Evolutionary conservation across 2,797 vertebrate species (phyloP), one percentile per base, ranked within the genome.

Genomic region (Cynodonichthys magdalenae): DNA sequence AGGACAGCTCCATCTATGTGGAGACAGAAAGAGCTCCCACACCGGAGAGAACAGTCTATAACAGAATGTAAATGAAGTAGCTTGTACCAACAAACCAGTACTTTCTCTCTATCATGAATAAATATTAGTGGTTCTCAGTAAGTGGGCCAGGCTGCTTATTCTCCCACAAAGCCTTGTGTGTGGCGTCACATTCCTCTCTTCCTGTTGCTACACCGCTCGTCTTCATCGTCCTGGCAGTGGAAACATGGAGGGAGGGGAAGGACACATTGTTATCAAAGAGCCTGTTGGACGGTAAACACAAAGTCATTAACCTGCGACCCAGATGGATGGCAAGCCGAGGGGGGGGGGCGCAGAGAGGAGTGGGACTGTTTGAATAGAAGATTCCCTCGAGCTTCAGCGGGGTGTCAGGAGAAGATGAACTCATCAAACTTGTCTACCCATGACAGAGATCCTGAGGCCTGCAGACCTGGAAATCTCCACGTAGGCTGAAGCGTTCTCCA

Each of bases 21-120:
- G 77, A 85, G 83, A 89, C 53, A 53, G 84, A 88, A 83, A 74
- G 75, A 82, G 84, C 88, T 86, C 85, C 87, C 82, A 71, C 79
- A 74, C 85, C 66, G 86, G 74, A 79, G 71, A 85, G 89, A 89
- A 90, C 78, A 93, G 89, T 92, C 90, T 82, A 91, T 93, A 92
- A 93, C 78, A 81, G 77, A 83, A 93, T 91, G 89, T 88, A 92
- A 93, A 95, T 91, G 87, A 95, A 93, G 90, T 88, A 86, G 85
- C 87, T 85, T 92, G 84, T 77, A 83, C 87, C 93, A 94, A 94
- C 91, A 94, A 69, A 74, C 66, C 77, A 75, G 67, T 75, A 85
- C 91, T 92, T 91, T 90, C 89, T 89, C 89, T 92, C 90, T 77
- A 83, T 92, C 71, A 69, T 90, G 92, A 94, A 92, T 94, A 94